Base-by-base conservation (phyloP, 1,140 invertebrate species). In the Cryptotermes secundus region DNA sequence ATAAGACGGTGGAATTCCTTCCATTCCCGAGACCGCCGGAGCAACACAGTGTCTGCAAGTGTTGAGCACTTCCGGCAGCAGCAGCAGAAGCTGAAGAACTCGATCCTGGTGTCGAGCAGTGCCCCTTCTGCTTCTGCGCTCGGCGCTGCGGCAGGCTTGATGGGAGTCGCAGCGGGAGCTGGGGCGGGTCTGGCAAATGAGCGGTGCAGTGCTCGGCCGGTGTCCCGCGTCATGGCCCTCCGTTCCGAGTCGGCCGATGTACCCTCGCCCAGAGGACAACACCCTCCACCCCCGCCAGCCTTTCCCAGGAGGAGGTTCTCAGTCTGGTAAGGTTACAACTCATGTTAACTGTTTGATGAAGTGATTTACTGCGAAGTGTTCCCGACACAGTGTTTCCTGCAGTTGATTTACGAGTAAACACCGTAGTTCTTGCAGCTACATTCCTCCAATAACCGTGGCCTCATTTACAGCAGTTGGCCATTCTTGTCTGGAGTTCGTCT, bases 1-100 rank as follows among this genome's bases (percentile, higher is more conserved):
- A 91, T 92, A 83, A 88, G 91, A 49, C 88, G 92, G 85, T 92
- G 92, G 91, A 92, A 92, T 88, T 92, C 91, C 85, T 92, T 92
- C 85, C 91, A 92, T 84, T 88, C 24, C 87, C 89, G 45, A 19
- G 84, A 86, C 10, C 86, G 85, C 22, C 84, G 83, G 35, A 80
- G n/a, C 59, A 79, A 34, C 72, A 42, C 31, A 38, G 53, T 45
- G 34, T 59, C 87, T 16, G 83, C 65, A n/a, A 65, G 22, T 26
- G 22, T 26, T 35, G 83, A 83, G 4, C 80, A 81, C 35, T 81
- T 81, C 80, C 83, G 83, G 24, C 42, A 35, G 31, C 36, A 34
- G 0, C 83, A 35, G 45, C 53, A 65, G 45, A 53, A 53, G 34
- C 9, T 38, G 34, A 36, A 38, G 34, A 38, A 38, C 80, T 35